Evolutionary conservation across 2,888 invertebrate genomes (phyloP).

Genomic region (Isoperla grammatica): DNA sequence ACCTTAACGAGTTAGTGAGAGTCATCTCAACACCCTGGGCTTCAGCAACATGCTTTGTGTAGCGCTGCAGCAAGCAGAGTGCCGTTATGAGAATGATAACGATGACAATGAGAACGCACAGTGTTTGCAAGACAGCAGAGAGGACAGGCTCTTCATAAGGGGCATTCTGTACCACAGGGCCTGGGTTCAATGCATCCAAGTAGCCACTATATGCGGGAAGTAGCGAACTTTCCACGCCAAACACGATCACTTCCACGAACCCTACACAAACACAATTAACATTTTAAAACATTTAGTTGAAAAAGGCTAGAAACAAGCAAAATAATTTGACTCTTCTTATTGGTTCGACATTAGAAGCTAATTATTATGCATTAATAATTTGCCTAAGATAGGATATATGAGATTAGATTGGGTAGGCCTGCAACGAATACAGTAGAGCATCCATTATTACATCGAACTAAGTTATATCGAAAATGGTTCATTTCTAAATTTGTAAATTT

Average conservation of each 20-base stretch:
- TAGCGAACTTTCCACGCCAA: conserved; percentile 45
- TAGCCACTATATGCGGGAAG: conserved; percentile 70
- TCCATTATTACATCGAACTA: too few species aligned
- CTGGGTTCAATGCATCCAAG: conserved; percentile 65
- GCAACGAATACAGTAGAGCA: too few species aligned
- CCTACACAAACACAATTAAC: conserved; percentile 28
- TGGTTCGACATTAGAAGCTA: too few species aligned
- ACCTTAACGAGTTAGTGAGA: conserved; percentile 61
- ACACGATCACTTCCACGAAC: conserved; percentile 39
- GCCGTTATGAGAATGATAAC: conserved; percentile 56
- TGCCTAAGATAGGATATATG: too few species aligned
- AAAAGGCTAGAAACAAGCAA: too few species aligned
- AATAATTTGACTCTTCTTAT: too few species aligned
- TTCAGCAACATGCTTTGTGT: conserved; percentile 57
- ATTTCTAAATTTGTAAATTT: too few species aligned
- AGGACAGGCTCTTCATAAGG: conserved; percentile 34
- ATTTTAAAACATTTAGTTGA: too few species aligned
- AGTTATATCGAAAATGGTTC: too few species aligned
- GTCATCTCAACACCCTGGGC: conserved; percentile 63
- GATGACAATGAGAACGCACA: conserved; percentile 55
- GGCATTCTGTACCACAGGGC: conserved; percentile 45
- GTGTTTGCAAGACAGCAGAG: conserved; percentile 54
- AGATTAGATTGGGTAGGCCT: too few species aligned
- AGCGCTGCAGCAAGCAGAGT: conserved; percentile 60
- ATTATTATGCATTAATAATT: too few species aligned